A percentile compares a stretch with the other conserved stretches of the same genome.
These are phyloP conservation scores for Pantherophis vulpinus DNA, from an alignment of 2,797 vertebrate species.

Conservation along the genomic window DNA sequence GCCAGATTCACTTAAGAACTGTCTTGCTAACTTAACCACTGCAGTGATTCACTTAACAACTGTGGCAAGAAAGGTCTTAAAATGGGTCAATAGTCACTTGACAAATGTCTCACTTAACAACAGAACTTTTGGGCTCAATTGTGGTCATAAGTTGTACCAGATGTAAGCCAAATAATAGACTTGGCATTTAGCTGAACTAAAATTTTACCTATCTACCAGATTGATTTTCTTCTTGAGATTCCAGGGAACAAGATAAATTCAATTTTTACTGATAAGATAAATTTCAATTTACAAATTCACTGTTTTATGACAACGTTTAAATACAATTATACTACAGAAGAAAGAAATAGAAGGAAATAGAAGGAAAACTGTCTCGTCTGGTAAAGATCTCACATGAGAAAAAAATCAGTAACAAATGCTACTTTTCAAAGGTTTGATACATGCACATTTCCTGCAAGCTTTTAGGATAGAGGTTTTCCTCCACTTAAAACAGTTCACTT, in stretches of 20 bases:
- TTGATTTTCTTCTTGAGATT: neutral
- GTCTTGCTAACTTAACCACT: too few species aligned
- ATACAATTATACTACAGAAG: neutral
- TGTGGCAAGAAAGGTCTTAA: too few species aligned
- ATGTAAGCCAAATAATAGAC: neutral
- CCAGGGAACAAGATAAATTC: slow-evolving; percentile 7
- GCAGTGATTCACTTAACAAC: too few species aligned
- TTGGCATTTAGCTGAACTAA: neutral
- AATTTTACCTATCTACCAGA: slow-evolving; percentile 8
- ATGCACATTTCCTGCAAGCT: neutral
- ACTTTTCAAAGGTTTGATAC: neutral
- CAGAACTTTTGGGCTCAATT: too few species aligned
- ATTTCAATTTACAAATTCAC: too few species aligned
- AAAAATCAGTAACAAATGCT: neutral
- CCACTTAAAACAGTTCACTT: too few species aligned
- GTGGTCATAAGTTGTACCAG: neutral
- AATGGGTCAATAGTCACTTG: too few species aligned
- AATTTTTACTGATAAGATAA: neutral
- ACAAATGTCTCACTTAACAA: too few species aligned
- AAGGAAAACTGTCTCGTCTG: neutral
- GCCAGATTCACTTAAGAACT: too few species aligned
- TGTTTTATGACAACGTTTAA: slow-evolving; percentile 1
- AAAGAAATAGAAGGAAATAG: neutral
- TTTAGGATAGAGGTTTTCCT: neutral
- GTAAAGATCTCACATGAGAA: neutral